Base-by-base conservation (phyloP, 2,797 vertebrate genomes). In the Xenopus petersii region DNA sequence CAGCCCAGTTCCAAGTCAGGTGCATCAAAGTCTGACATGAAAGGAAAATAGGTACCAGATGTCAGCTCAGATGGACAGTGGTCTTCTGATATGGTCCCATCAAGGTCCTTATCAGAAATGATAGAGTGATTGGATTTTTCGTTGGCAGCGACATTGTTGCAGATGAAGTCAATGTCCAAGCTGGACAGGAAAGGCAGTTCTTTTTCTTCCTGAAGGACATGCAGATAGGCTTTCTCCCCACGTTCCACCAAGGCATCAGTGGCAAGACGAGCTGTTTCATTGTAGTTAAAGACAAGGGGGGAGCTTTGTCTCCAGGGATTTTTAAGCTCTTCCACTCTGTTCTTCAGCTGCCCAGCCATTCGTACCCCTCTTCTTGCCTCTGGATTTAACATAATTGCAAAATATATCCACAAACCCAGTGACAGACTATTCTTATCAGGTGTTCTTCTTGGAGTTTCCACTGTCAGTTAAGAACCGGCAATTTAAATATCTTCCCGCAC, bases 31-130 rank as follows among this genome's bases (percentile, higher is more conserved):
- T 99, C 97, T 6, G 95, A 96, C 91, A 95, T 94, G 86, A 95
- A 91, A 0, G 97, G 97, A 79, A 99, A 99, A 81, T 99, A 99
- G 4, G 96, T 98, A 76, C 95, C 95, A 1, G 97, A 98, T 10
- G 96, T 98, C 42, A 96, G 90, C 74, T 95, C 96, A 0, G 96
- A 98, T 79, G 90, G 86, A 49, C 93, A 86, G 85, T 95, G 73
- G 80, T 87, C 93, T 67, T 68, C 84, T 80, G 79, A 64, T 47
- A 84, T 85, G 0, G 26, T 87, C 67, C 63, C 64, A 13, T 77
- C 89, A 78, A 69, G n/a, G 12, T 66, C 67, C 46, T 84, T 84
- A 21, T 72, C 84, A 33, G 75, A 74, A n/a, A 79, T 84, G 0
- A 3, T 12, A 15, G 79, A 26, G 1, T 1, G 58, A 1, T 83